Conservation (phyloP, 2,888 invertebrate genomes). For the Drosophila heteroneura region DNA sequence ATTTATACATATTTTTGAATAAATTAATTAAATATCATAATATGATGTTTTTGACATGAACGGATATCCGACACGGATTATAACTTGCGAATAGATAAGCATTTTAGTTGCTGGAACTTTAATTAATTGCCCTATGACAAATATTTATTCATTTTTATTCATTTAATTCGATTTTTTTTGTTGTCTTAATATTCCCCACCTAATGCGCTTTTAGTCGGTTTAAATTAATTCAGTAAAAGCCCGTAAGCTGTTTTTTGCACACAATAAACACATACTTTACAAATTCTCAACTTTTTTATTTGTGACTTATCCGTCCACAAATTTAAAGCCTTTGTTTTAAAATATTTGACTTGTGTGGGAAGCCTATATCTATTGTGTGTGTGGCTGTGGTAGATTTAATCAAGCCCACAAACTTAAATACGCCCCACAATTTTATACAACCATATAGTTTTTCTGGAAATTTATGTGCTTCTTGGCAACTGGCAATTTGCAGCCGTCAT, state of each 20-base stretch:
- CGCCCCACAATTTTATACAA: conserved; percentile 36
- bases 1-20: background rate
- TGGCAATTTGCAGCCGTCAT: conserved; percentile 67
- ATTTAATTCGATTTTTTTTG: background rate
- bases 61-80: background rate
- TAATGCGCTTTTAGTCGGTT: no score
- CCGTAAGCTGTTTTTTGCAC: conserved; percentile 30
- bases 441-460: conserved; percentile 62
- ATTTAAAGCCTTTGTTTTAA: conserved; percentile 20
- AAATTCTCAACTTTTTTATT: conserved; percentile 61
- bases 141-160: background rate
- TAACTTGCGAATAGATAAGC: background rate
- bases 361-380: conserved; percentile 21
- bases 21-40: background rate
- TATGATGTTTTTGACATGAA: background rate
- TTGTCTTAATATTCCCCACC: background rate
- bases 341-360: conserved; percentile 37
- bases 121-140: background rate
- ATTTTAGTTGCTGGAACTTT: background rate
- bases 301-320: conserved; percentile 46
- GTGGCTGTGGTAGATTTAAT: conserved; percentile 5
- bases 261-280: conserved; percentile 67
- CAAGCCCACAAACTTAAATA: background rate
- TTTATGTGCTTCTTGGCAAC: conserved; percentile 62
- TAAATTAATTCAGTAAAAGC: conserved; percentile 16